A percentile compares a stretch with the other conserved stretches of the same genome.
phyloP scores from a whole-genome alignment of 1,140 invertebrate species.

The Elysia chlorotica region DNA sequence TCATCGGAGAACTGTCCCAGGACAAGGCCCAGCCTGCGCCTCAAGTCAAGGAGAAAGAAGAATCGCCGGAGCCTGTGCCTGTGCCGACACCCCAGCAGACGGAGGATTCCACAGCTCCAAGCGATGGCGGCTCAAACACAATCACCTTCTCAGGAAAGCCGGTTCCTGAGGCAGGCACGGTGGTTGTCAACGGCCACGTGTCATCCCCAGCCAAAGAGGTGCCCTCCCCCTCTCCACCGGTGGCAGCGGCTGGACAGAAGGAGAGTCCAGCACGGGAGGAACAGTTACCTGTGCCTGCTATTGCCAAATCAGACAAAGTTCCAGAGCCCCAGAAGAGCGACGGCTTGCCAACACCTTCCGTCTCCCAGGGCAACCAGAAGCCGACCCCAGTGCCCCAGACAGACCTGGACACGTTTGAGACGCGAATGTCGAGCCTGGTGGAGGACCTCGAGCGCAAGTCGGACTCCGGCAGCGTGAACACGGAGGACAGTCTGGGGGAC shows the following conservation, averaged over 20 bases:
- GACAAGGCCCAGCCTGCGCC: neutral
- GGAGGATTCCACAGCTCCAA: neutral
- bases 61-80: neutral
- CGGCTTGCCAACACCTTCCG: neutral
- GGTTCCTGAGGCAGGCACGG: constrained; percentile 34
- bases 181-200: constrained; percentile 50
- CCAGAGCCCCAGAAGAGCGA: neutral
- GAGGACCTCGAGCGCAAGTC: constrained; percentile 48
- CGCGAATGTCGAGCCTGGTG: constrained; percentile 39
- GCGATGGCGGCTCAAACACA: constrained; percentile 12
- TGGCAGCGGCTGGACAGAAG: neutral
- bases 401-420: constrained; percentile 53
- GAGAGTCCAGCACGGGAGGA: neutral
- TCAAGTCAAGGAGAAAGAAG: constrained; percentile 31
- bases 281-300: too few species aligned
- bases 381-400: constrained; percentile 48
- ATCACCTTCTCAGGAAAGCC: constrained; percentile 47
- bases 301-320: too few species aligned
- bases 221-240: neutral
- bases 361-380: too few species aligned
- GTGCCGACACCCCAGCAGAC: constrained; percentile 31
- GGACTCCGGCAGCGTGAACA: constrained; percentile 49
- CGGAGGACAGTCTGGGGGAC: constrained; percentile 40
- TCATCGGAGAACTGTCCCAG: constrained; percentile 27
- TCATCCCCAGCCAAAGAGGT: constrained; percentile 15